Base-by-base conservation (phyloP, 2,888 invertebrate species). In the Chromoteleia sp. region DNA sequence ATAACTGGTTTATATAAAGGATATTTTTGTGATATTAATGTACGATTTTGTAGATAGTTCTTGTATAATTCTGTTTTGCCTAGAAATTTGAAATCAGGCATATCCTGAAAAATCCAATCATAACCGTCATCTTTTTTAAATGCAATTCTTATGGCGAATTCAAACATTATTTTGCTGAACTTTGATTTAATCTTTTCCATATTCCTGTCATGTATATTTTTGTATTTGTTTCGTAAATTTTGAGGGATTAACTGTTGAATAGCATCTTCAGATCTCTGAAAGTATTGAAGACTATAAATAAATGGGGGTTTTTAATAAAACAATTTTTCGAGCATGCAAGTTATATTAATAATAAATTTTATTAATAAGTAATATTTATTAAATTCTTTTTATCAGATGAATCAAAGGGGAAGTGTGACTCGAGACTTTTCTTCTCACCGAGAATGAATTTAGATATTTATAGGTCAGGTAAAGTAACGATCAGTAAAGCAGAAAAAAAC, bases 1-100 rank as follows among this genome's bases (percentile, higher is more conserved):
- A 94, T 93, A 76, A 96, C 93, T 52, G 96, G 93, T 7, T 94
- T 94, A 87, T 95, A 94, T 10, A 94, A 92, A 5, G 95, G 92
- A 59, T 95, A 93, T 43, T 93, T 93, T 33, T 92, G 92, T 85
- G 93, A 91, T 0, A 96, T 87, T 84, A 92, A 93, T 43, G 93
- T 93, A 41, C 94, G 93, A 86, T 92, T 94, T 81, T 91, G 92
- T 7, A 95, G 71, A 92, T 94, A 96, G 81, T 92, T 93, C 0
- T 92, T 87, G 85, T 94, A 95, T 83, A 93, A 92, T n/a, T 92
- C 87, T 0, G 96, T 95, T 81, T 93, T 92, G 0, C 96, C 96
- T 0, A 93, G 94, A 86, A 95, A 94, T 75, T 93, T 91, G 19
- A 92, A 91, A 87, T 94, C 93, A 76, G 87, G 88, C 80, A 92